phyloP scores from a whole-genome alignment of 2,888 invertebrate genomes.

The Nomada flava region DNA sequence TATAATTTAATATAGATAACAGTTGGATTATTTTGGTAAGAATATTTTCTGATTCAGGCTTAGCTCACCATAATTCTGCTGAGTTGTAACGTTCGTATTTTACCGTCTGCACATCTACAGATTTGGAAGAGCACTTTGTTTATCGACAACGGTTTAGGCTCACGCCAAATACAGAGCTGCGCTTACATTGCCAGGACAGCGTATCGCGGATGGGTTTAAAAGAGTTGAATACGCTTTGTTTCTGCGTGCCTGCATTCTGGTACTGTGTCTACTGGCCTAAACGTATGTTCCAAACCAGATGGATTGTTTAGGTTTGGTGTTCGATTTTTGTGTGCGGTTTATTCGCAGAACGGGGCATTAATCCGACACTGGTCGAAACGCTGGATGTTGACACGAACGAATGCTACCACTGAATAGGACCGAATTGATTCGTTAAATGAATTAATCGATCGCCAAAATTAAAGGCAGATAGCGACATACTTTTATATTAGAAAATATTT shows the following conservation, averaged over 20 bases:
- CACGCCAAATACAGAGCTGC: neutral
- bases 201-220: neutral
- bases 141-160: too few relatives aligned
- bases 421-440: neutral
- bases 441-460: too few relatives aligned
- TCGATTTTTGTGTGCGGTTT: constrained; percentile 29
- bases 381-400: neutral
- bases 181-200: neutral
- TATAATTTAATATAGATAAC: too few relatives aligned
- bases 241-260: neutral
- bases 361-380: constrained; percentile 2
- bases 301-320: constrained; percentile 46
- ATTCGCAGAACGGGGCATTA: constrained; percentile 16
- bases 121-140: too few relatives aligned
- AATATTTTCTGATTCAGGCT: too few relatives aligned
- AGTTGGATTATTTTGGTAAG: too few relatives aligned
- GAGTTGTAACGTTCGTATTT: too few relatives aligned
- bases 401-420: neutral
- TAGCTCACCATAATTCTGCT: too few relatives aligned
- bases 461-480: too few relatives aligned
- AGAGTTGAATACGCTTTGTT: neutral
- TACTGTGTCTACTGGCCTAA: constrained; percentile 2
- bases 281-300: neutral
- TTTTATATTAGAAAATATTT: neutral
- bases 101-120: too few relatives aligned